Base-by-base conservation (phyloP, 2,888 invertebrate genomes). In the Dermolepida albohirtum region DNA sequence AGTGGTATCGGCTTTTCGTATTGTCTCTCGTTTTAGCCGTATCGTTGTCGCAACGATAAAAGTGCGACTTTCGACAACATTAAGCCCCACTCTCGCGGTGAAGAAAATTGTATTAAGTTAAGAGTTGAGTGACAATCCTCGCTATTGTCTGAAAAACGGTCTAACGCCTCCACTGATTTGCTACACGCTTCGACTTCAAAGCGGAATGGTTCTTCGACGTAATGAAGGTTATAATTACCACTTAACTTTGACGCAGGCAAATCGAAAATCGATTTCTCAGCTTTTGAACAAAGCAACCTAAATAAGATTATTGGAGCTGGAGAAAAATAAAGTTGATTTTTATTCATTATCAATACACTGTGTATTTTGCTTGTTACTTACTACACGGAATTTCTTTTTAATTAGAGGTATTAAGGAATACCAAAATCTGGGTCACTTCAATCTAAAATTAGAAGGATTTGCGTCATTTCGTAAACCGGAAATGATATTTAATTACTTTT, bases 91-190 rank as follows among this genome's bases (percentile, higher is more conserved):
- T 34, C 59, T 47, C 2, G 34, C 49, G 47, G 59, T 47, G 34
- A 34, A 62, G 59, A 47, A 62, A 62, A 62, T 62, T 62, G 59
- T 62, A 47, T 62, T 62, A 62, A 54, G 52, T 39, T 54, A 54
- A 47, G 59, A 62, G 59, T 47, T 47, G 59, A 62, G 29, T 29
- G 59, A 47, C 29, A 47, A 49, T 49, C 59, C 17, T 29, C 34
- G 47, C 47, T 47, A 62, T 62, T 62, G 59, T 62, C 59, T 47
- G 34, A 27, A 62, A 49, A 16, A 54, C 40, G 40, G 17, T 54
- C 8, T 54, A 40, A 62, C 59, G 59, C 47, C 47, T 34, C 34
- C 47, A 11, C 34, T 39, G 47, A 49, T 62, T 62, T 62, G 14
- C 29, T 8, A 10, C 27, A 39, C 29, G 29, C 59, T 10, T 6